Base-by-base conservation (phyloP, 2,113 vertebrate genomes). In the Dendropsophus ebraccatus region DNA sequence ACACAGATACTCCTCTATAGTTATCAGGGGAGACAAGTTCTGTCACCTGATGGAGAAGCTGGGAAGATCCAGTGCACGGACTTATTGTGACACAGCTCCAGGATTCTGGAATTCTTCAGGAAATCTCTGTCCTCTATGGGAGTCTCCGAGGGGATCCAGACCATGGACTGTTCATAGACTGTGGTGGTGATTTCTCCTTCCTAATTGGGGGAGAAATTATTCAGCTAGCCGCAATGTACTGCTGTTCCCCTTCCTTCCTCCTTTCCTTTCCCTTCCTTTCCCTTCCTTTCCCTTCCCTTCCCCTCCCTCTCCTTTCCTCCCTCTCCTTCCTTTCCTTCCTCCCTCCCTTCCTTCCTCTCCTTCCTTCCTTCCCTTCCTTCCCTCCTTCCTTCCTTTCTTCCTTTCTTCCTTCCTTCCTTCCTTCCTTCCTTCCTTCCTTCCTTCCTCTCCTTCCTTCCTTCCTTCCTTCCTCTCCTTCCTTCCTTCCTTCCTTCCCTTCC, bases 61-160 rank as follows among this genome's bases (percentile, higher is more conserved):
- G 95, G 94, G 81, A 94, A 93, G 87, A 96, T 94, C 95, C 95
- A 96, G 88, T 94, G 94, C 77, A 93, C 90, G 56, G 93, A 94
- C 75, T 94, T 89, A 0, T 95, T 95, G 83, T 91, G 90, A 87
- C 95, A 96, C 21, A 95, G 90, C 72, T 95, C 93, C 88, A 93
- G 92, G 75, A 96, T 94, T 89, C 92, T 94, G 87, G 95, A 95
- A 85, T 87, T 91, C 86, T 91, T 93, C 73, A 96, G 91, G 87
- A 96, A 96, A 25, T 94, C 94, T 87, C 92, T 91, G 84, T 95
- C 95, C 91, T 94, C 93, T 89, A 95, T 93, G 32, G 95, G 93
- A 54, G 93, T 93, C 89, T 95, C 92, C 41, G 90, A 93, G 4
- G 95, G 94, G 52, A 96, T 90, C 95, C 95, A 96, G 88, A 95